Evolutionary conservation across 2,113 vertebrate genomes (phyloP), one percentile per base, ranked within the genome.

Genomic region (Corvus moneduloides): DNA sequence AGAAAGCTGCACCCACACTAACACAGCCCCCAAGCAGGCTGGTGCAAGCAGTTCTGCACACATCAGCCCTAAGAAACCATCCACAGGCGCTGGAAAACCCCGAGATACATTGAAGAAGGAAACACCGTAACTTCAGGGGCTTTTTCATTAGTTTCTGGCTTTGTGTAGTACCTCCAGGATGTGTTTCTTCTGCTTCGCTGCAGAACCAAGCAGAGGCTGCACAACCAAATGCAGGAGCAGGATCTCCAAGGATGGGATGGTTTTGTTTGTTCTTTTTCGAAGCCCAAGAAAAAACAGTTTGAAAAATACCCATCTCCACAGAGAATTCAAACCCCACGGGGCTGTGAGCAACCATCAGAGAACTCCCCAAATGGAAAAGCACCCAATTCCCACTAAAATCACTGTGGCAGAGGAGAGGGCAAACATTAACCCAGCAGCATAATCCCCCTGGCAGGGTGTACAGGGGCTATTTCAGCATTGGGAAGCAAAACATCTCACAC

Each of bases 21-120:
- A 32, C 32, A 48, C 30, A 58, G 69, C 55, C 59, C 71, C 74
- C 2, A 4, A 84, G 71, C 77, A 87, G 71, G 41, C 66, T 87
- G 73, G 54, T 82, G 87, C 59, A 85, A 44, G 66, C 41, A 51
- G 71, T 24, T 51, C 77, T 73, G 71, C 55, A 63, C 77, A 30
- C 37, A 41, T n/a, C 74, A 87, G 49, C 54, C 59, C 21, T 17
- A 11, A 16, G 2, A 85, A 95, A 58, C 59, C 84, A 85, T 89
- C 62, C 67, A 89, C 77, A 80, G 66, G 84, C 54, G 6, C 62
- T 89, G 77, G 74, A 94, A 94, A 95, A 90, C 59, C 78, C 87
- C 21, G 0, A 92, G 74, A 82, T 71, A 41, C 9, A 6, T 3
- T n/a, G 61, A n/a, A 56, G 69, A 87, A 95, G 62, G 81, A 91